Evolutionary conservation across 2,888 invertebrate genomes (phyloP).

Genomic region (Philhelius pedissequus): DNA sequence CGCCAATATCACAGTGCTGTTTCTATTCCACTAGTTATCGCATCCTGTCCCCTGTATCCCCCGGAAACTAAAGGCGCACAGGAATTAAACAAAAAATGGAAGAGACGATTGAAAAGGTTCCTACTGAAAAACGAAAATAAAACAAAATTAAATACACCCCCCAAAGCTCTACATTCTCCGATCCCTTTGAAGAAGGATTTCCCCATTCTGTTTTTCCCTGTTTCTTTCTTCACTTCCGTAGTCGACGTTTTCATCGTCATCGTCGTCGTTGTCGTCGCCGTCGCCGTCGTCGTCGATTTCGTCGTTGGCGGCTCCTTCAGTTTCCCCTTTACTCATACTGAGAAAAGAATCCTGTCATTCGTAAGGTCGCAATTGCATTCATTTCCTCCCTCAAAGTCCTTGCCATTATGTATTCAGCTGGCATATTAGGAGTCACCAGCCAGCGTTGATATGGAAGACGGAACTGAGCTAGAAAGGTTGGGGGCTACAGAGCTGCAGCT

Average conservation of each 20-base stretch:
- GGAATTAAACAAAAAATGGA: slow-evolving; percentile 47
- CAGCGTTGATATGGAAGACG: slow-evolving; percentile 60
- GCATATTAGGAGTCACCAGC: slow-evolving; percentile 61
- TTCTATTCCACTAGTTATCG: slow-evolving; percentile 59
- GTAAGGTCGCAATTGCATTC: slow-evolving; percentile 64
- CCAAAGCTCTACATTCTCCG: not conserved
- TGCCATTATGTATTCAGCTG: slow-evolving; percentile 64
- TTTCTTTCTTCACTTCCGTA: not conserved
- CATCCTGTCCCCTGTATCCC: slow-evolving; percentile 60
- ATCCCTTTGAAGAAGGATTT: slow-evolving; percentile 50
- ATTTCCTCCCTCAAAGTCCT: slow-evolving; percentile 60
- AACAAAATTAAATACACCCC: slow-evolving; percentile 25
- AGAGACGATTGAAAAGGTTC: slow-evolving; percentile 30
- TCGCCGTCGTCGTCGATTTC: not conserved
- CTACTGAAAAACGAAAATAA: not conserved
- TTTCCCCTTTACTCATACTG: not conserved
- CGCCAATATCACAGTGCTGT: slow-evolving; percentile 39
- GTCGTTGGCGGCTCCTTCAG: slow-evolving; percentile 16
- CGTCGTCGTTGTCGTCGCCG: slow-evolving; percentile 23
- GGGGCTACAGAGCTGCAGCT: not conserved
- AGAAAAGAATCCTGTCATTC: slow-evolving; percentile 24
- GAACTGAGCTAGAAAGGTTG: slow-evolving; percentile 32
- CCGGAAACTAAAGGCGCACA: slow-evolving; percentile 65
- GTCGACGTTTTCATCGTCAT: not conserved
- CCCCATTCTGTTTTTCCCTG: slow-evolving; percentile 37